These are phyloP conservation scores for Cliona cf. orientalis DNA, from an alignment of 37 sponge, comb jelly and placozoan species.

Conservation along the genomic window DNA sequence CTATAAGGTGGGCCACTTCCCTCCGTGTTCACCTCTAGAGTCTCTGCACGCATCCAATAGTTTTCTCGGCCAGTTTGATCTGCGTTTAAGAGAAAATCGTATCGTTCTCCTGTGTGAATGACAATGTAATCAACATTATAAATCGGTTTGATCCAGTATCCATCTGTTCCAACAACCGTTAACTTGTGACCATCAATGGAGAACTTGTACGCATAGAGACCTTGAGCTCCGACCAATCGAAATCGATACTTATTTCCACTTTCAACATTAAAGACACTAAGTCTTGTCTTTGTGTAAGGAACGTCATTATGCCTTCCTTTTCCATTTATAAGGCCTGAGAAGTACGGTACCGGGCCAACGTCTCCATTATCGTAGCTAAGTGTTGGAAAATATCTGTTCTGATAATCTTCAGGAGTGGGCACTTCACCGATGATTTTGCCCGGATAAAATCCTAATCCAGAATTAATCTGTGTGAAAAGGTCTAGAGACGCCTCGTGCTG, in stretches of 20 bases:
- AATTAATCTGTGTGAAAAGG: slow-evolving; percentile 17
- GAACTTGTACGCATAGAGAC: slow-evolving; percentile 60
- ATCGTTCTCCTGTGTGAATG: slow-evolving; percentile 77
- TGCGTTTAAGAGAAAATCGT: slow-evolving; percentile 68
- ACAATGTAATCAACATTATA: slow-evolving; percentile 71
- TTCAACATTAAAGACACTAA: slow-evolving; percentile 12
- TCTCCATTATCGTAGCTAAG: slow-evolving; percentile 2
- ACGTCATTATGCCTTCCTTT: slow-evolving; percentile 40
- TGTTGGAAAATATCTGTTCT: neutral
- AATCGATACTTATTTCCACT: slow-evolving; percentile 60
- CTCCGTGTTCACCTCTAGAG: slow-evolving; percentile 33
- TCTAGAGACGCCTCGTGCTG: slow-evolving; percentile 40
- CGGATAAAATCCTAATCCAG: slow-evolving; percentile 13
- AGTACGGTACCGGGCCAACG: slow-evolving; percentile 44
- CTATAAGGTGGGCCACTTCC: slow-evolving; percentile 15
- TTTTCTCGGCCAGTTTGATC: neutral
- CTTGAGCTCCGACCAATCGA: slow-evolving; percentile 79
- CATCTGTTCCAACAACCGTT: slow-evolving; percentile 73
- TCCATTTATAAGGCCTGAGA: too few species aligned
- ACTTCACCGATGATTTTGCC: slow-evolving; percentile 1
- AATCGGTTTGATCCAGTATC: slow-evolving; percentile 33
- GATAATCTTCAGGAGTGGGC: neutral
- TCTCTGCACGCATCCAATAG: slow-evolving; percentile 58
- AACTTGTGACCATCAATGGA: slow-evolving; percentile 76
- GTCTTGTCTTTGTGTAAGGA: slow-evolving; percentile 1